phyloP scores from a whole-genome alignment of 2,888 invertebrate genomes.

The Hydriomena furcata region DNA sequence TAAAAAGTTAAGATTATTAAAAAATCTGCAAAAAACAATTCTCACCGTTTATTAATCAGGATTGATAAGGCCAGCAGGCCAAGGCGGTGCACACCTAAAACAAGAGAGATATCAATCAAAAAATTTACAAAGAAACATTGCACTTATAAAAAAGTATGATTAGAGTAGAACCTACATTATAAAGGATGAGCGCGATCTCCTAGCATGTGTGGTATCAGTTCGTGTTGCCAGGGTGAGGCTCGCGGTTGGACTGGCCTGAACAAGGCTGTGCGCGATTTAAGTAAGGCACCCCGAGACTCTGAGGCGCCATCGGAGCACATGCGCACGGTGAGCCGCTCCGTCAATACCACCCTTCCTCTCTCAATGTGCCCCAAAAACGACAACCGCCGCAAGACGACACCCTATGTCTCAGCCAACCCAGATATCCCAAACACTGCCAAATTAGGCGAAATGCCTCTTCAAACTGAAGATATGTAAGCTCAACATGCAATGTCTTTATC shows the following conservation, averaged over 20 bases:
- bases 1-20: conserved; percentile 19
- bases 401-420: conserved; percentile 48
- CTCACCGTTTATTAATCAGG: conserved; percentile 57
- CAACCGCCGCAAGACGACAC: conserved; percentile 72
- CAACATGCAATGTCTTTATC: neutral
- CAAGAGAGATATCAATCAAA: conserved; percentile 55
- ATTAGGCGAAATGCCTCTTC: conserved; percentile 16
- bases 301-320: conserved; percentile 75
- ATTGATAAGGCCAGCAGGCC: conserved; percentile 48
- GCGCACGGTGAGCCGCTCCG: conserved; percentile 69
- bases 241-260: conserved; percentile 67
- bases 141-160: conserved; percentile 2
- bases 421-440: conserved; percentile 37
- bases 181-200: conserved; percentile 33
- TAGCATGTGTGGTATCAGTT: conserved; percentile 28
- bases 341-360: conserved; percentile 78
- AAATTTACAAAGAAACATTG: conserved; percentile 18
- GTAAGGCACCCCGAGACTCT: conserved; percentile 74
- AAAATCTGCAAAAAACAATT: conserved; percentile 29
- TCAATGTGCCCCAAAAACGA: conserved; percentile 77
- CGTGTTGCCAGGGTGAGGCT: conserved; percentile 56
- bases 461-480: neutral
- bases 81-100: conserved; percentile 62
- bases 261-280: conserved; percentile 65
- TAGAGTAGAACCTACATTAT: conserved; percentile 50